Conservation (phyloP, 1,140 invertebrate genomes). For the Apis florea region DNA sequence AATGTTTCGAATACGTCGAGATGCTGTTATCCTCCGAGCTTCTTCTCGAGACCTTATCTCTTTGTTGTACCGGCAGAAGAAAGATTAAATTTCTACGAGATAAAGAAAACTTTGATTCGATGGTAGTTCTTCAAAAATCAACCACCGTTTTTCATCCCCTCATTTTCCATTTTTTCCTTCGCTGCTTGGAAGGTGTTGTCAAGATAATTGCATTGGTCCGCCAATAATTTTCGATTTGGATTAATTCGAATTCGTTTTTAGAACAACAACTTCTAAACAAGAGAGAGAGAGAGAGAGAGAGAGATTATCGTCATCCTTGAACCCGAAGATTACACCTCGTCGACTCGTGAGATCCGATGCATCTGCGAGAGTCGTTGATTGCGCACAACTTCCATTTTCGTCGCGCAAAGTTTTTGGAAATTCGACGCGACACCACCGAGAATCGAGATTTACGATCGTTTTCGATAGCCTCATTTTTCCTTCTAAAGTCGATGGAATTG, state of each 20-base stretch:
- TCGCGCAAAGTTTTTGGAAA: constrained; percentile 21
- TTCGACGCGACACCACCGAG: not conserved
- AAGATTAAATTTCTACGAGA: no score
- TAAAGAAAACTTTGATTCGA: no score
- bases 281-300: no score
- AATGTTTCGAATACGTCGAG: not conserved
- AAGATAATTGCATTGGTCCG: no score
- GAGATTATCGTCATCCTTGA: no score
- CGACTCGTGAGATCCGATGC: constrained; percentile 22
- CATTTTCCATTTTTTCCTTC: no score
- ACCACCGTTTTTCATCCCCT: no score
- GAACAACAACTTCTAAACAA: no score
- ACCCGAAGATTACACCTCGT: constrained; percentile 1
- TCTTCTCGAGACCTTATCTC: not conserved
- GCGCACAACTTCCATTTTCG: constrained; percentile 36
- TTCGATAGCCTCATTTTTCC: not conserved
- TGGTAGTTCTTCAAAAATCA: no score
- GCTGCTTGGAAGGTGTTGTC: no score
- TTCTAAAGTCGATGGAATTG: not conserved
- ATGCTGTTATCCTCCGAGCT: not conserved
- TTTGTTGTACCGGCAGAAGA: not conserved
- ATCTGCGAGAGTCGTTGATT: constrained; percentile 34
- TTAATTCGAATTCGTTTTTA: no score
- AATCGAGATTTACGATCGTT: not conserved
- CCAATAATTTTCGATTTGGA: no score